Conservation (phyloP, 2,113 vertebrate species). For the Jacana jacana region DNA sequence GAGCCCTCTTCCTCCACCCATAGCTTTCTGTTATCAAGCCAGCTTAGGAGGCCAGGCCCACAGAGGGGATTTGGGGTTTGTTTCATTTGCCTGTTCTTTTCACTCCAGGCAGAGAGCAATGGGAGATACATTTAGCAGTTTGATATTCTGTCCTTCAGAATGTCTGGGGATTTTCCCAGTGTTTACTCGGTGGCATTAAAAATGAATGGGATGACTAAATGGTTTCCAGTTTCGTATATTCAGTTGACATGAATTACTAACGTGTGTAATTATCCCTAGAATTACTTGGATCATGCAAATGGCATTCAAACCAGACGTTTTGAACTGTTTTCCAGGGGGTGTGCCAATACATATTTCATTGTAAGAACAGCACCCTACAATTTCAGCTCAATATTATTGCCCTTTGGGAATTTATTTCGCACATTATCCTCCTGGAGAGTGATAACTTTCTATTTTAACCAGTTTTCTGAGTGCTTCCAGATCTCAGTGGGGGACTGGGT, state of each 20-base stretch:
- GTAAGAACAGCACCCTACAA: not conserved
- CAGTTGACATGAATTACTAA: not conserved
- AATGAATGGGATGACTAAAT: conserved; percentile 28
- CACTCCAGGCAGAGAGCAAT: not conserved
- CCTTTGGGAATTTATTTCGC: not conserved
- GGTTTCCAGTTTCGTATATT: not conserved
- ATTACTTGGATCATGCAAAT: not conserved
- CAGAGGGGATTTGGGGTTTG: not conserved
- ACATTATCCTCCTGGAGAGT: not conserved
- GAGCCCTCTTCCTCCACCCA: not conserved
- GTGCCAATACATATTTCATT: not conserved
- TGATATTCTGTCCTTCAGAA: not conserved
- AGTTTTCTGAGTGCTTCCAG: not conserved
- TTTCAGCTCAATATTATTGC: not conserved
- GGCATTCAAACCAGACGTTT: not conserved
- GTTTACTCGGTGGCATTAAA: not conserved
- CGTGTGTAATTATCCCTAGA: conserved; percentile 12
- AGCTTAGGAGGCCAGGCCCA: not conserved
- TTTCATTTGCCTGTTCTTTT: not conserved
- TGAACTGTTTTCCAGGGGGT: not conserved
- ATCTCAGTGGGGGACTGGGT: not conserved
- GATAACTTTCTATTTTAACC: not conserved
- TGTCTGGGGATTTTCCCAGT: not conserved
- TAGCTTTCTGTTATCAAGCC: not conserved
- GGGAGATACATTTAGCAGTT: not conserved